Percentiles rank a stretch among this genome's conserved stretches.
These are phyloP conservation scores for Gouania willdenowi DNA, from an alignment of 2,797 vertebrate species.

Conservation along the genomic window DNA sequence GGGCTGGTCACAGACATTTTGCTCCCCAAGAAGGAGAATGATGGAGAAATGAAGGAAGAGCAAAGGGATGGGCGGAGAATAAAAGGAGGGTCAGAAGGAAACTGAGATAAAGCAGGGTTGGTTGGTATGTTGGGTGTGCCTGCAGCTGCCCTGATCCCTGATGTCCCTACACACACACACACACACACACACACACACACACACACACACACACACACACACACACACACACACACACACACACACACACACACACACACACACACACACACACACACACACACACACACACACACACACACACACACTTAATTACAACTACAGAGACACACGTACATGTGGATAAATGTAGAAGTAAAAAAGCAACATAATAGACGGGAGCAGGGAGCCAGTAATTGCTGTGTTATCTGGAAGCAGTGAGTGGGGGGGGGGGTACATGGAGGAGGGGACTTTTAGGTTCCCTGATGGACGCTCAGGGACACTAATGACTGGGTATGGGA, in stretches of 20 bases:
- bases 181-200: slow-evolving; percentile 3
- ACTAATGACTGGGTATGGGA: slow-evolving; percentile 69
- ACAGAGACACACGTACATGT: slow-evolving; percentile 9
- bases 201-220: slow-evolving; percentile 6
- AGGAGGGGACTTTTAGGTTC: slow-evolving; percentile 48
- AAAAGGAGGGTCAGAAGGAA: slow-evolving; percentile 16
- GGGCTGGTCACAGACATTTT: too few species aligned
- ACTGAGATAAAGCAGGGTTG: slow-evolving; percentile 1
- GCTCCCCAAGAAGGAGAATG: too few species aligned
- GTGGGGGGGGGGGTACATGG: slow-evolving; percentile 30
- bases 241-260: slow-evolving; percentile 6
- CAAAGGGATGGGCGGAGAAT: slow-evolving; percentile 11
- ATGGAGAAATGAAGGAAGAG: slow-evolving; percentile 14
- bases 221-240: slow-evolving; percentile 1
- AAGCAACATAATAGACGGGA: slow-evolving; percentile 26
- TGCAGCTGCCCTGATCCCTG: slow-evolving; percentile 16
- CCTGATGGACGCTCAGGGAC: slow-evolving; percentile 56
- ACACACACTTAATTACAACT: too few species aligned
- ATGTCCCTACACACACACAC: slow-evolving; percentile 1
- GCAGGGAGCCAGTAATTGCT: slow-evolving; percentile 67
- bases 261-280: neutral
- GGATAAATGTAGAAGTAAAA: slow-evolving; percentile 38
- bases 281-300: neutral
- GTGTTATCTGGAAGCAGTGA: slow-evolving; percentile 49
- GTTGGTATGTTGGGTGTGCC: slow-evolving; percentile 38